Percentiles rank a stretch among this genome's conserved stretches.
These are phyloP conservation scores for Ctenosaura bakeri DNA, from an alignment of 2,797 vertebrate genomes.

Conservation along the genomic window DNA sequence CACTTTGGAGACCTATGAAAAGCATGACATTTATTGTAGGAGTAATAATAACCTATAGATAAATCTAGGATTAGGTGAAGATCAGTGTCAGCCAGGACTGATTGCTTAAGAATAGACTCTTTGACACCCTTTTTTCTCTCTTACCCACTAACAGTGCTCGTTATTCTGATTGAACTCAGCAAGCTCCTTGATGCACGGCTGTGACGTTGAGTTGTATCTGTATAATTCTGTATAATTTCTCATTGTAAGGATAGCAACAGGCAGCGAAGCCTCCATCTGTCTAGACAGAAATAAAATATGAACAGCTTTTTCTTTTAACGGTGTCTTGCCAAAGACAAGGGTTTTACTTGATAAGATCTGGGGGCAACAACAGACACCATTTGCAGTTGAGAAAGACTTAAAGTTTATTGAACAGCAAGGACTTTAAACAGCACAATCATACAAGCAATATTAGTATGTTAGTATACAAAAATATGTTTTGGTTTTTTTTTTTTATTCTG, in stretches of 20 bases:
- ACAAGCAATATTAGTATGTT: too few species aligned
- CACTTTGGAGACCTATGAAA: slow-evolving; percentile 12
- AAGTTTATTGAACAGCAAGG: too few species aligned
- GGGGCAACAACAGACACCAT: too few species aligned
- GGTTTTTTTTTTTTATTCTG: too few species aligned
- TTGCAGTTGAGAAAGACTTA: too few species aligned
- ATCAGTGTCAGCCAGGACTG: slow-evolving; percentile 32
- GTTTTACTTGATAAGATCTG: too few species aligned
- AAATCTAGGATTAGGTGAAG: not conserved
- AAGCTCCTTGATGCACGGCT: not conserved
- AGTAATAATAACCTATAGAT: slow-evolving; percentile 18
- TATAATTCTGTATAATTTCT: not conserved
- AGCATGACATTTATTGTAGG: slow-evolving; percentile 15
- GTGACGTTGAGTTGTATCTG: not conserved
- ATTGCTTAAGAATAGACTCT: slow-evolving; percentile 23
- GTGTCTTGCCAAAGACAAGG: too few species aligned
- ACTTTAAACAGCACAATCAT: too few species aligned
- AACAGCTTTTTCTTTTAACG: not conserved
- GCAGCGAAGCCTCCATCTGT: not conserved
- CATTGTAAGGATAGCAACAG: not conserved
- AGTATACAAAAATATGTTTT: too few species aligned
- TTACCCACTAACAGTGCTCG: slow-evolving; percentile 43
- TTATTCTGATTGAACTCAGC: not conserved
- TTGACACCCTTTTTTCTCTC: slow-evolving; percentile 11
- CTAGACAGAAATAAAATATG: not conserved